phyloP scores from a whole-genome alignment of 2,113 vertebrate genomes.

The Ranitomeya variabilis region DNA sequence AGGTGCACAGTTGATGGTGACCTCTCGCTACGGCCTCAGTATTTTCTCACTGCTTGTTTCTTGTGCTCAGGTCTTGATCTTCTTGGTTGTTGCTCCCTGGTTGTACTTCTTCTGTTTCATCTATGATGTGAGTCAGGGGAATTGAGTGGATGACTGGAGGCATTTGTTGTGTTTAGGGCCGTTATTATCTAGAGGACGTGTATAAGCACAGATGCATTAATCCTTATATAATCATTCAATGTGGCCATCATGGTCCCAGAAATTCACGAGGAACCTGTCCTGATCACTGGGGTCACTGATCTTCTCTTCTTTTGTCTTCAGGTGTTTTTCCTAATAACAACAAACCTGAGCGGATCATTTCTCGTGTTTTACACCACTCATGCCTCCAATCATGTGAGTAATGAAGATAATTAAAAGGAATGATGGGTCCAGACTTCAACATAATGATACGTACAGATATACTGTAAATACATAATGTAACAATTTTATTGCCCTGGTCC shows the following conservation, averaged over 20 bases:
- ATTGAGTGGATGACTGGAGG: not conserved
- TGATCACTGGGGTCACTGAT: not conserved
- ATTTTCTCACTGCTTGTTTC: not conserved
- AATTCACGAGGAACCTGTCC: not conserved
- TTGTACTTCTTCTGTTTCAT: not conserved
- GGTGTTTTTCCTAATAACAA: conserved; percentile 2
- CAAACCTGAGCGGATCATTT: conserved; percentile 15
- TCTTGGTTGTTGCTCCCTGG: not conserved
- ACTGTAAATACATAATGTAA: no score
- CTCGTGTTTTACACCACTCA: not conserved
- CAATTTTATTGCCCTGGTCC: no score
- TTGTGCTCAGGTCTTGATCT: not conserved
- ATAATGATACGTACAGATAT: not conserved
- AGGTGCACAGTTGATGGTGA: not conserved
- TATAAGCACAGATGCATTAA: no score
- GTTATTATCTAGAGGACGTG: not conserved
- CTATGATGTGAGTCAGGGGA: not conserved
- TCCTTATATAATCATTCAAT: no score
- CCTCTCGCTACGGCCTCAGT: not conserved
- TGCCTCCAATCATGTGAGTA: not conserved
- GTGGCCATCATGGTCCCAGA: no score
- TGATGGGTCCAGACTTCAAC: not conserved
- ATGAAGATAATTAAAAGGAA: not conserved
- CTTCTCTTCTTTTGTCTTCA: not conserved
- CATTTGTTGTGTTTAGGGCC: not conserved